Conservation (phyloP, 2,797 vertebrate genomes). For the Mus caroli region DNA sequence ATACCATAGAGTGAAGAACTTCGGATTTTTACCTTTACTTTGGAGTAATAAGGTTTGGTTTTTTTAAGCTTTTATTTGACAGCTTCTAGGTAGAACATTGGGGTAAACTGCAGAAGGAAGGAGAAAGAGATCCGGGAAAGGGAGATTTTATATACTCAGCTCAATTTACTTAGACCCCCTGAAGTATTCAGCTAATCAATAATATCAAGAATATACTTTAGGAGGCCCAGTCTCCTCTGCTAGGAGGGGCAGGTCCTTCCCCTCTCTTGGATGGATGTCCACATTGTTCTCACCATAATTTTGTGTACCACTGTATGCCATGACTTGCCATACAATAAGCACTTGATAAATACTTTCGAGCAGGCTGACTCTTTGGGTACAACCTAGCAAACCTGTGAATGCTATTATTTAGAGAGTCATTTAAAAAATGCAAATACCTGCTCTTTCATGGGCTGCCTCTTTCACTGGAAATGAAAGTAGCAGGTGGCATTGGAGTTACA, state of each 20-base stretch:
- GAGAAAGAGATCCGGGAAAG: not conserved
- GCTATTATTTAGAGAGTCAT: constrained; percentile 47
- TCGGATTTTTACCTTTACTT: constrained; percentile 64
- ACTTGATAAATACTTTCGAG: constrained; percentile 45
- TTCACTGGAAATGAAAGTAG: constrained; percentile 38
- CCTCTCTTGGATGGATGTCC: not conserved
- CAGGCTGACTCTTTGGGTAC: not conserved
- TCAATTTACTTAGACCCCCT: not conserved
- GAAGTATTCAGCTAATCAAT: not conserved
- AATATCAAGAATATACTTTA: not conserved
- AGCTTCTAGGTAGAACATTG: constrained; percentile 55
- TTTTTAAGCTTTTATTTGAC: not conserved
- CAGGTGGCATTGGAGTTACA: not conserved
- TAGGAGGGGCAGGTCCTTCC: not conserved
- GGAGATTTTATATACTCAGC: not conserved
- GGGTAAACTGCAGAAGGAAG: not conserved
- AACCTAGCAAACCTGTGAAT: constrained; percentile 37
- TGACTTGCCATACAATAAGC: not conserved
- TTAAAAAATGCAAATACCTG: constrained; percentile 56
- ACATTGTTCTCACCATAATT: not conserved
- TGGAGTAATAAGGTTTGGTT: constrained; percentile 20
- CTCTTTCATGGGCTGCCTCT: constrained; percentile 10
- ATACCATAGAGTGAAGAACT: constrained; percentile 52
- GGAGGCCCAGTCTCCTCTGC: not conserved
- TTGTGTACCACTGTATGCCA: not conserved